These are phyloP conservation scores for Adelosebastes latens DNA, from an alignment of 2,797 vertebrate species.

Conservation along the genomic window DNA sequence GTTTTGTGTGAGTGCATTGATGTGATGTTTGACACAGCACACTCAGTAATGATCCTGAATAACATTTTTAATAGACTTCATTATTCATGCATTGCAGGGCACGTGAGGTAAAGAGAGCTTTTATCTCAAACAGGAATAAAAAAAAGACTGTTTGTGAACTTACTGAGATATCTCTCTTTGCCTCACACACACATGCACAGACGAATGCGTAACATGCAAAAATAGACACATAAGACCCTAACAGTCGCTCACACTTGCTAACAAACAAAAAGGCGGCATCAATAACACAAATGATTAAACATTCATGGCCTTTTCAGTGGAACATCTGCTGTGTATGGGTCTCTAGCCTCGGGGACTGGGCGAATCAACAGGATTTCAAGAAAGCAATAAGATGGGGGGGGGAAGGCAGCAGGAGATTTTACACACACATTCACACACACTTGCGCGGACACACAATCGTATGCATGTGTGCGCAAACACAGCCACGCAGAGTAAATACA, in stretches of 20 bases:
- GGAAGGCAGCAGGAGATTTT: conserved; percentile 77
- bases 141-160: conserved; percentile 27
- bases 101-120: conserved; percentile 24
- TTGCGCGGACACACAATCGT: conserved; percentile 11
- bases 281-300: conserved; percentile 92
- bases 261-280: conserved; percentile 86
- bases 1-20: conserved; percentile 47
- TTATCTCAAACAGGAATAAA: conserved; percentile 5
- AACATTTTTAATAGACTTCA: conserved; percentile 60
- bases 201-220: conserved; percentile 59
- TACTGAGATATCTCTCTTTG: conserved; percentile 12
- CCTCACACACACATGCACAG: conserved; percentile 21
- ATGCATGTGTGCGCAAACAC: conserved; percentile 37
- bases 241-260: conserved; percentile 77
- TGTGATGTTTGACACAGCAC: conserved; percentile 63
- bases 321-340: conserved; percentile 86
- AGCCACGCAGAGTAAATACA: conserved; percentile 43
- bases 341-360: conserved; percentile 82
- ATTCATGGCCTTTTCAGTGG: conserved; percentile 87
- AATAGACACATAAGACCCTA: conserved; percentile 68
- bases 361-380: conserved; percentile 86
- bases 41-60: conserved; percentile 48
- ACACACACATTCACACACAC: conserved; percentile 58
- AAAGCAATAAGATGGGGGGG: conserved; percentile 84
- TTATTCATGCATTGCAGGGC: conserved; percentile 55